Base-by-base conservation (phyloP, 2,797 vertebrate species). In the Parauchenoglanis ngamensis region DNA sequence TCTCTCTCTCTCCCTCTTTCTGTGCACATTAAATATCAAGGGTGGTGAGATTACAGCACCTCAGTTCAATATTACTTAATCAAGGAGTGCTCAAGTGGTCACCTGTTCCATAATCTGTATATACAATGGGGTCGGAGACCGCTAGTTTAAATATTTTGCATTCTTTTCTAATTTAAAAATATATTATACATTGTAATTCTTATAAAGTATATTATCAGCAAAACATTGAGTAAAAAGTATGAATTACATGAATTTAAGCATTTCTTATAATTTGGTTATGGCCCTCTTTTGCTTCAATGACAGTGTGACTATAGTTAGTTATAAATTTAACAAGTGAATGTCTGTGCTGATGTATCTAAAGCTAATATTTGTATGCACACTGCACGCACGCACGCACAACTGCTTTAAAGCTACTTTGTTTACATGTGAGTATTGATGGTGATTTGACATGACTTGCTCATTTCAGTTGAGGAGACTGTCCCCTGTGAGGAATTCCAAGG, bases 21-120 rank as follows among this genome's bases (percentile, higher is more conserved):
- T 88, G 67, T 67, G 31, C 83, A 25, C 68, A 61, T 85, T 89
- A 70, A 72, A 87, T 57, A 87, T 82, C 56, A 76, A 86, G 65
- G 65, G 68, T 77, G 61, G 68, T 82, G 84, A 19, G 76, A 84
- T 61, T 73, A 87, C 57, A 87, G 81, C 61, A 68, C 70, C 57
- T 54, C n/a, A 11, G 54, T 67, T 56, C 80, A 63, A 25, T 25
- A 59, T 79, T 79, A 79, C 31, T 23, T 78, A 11, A 79, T 57
- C 7, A 79, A 2, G 21, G 7, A 79, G 19, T 12, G 5, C 28
- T 79, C 72, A 15, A 17, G 19, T 5, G 8, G 23, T 28, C 73
- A 76, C 73, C 46, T 35, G 49, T 77, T 54, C 15, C 7, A 77
- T 31, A 77, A 28, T 13, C 19, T 15, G 10, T 35, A 59, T 40